Base-by-base conservation (phyloP, 2,888 invertebrate genomes). In the Leptogaster cylindrica region DNA sequence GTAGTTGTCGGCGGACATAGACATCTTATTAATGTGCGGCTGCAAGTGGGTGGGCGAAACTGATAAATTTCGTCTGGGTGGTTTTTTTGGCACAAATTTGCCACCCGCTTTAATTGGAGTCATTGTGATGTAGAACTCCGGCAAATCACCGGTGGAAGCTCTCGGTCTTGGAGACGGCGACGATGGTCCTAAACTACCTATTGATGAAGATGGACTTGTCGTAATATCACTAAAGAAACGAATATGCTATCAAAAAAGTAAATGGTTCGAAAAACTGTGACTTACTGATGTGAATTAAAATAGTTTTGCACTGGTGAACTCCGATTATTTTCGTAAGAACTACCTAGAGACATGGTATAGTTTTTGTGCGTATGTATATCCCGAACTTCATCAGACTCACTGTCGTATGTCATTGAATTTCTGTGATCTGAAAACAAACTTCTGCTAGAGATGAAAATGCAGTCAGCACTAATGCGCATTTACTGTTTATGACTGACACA, bases 61-160 rank as follows among this genome's bases (percentile, higher is more conserved):
- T 10, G 92, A 92, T 65, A 93, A 84, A 80, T 93, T 93, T 73
- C 93, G 84, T 58, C 94, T 85, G 2, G 94, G 94, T 70, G 94
- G 93, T 81, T 94, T 94, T 83, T 93, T 93, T 50, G 93, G 93
- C 65, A 93, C 92, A 65, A 90, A 91, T 58, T 91, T 90, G 90
- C 90, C 68, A 0, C 39, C 44, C 44, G 68, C 4, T 50, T 68
- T 70, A 16, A 68, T 33, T 16, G 70, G 63, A 36, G 64, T 65
- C 70, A 71, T 71, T 41, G 70, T 52, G 7, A 70, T 66, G 68
- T 72, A 71, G 27, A 70, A 69, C 41, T 71, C 69, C 33, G 69
- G 64, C 39, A 41, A 52, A 64, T 72, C 73, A 71, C 73, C 74
- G 6, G 72, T 77, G 27, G 77, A 77, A 66, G 77, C 75, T 51